Conservation (phyloP, 2,797 vertebrate species). For the Dryobates pubescens region DNA sequence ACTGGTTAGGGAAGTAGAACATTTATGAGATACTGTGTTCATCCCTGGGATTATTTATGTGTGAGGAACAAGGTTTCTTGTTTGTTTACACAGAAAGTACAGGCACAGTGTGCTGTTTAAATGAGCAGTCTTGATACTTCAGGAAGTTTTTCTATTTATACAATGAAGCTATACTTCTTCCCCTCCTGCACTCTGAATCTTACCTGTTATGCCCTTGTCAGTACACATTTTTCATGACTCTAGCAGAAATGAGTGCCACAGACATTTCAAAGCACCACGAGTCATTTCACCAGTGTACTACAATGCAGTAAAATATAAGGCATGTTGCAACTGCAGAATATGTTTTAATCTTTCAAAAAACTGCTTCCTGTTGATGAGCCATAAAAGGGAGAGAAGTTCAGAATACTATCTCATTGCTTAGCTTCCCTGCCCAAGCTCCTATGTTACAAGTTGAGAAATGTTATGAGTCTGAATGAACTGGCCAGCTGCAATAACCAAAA, state of each 20-base stretch:
- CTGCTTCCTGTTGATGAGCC: not conserved
- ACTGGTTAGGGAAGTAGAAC: not conserved
- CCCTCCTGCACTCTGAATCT: not conserved
- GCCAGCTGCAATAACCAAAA: not conserved
- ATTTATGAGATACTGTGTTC: not conserved
- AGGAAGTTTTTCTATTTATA: not conserved
- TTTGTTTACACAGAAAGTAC: not conserved
- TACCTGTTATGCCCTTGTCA: not conserved
- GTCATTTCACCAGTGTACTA: not conserved
- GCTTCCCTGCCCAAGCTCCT: not conserved
- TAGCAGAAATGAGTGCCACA: not conserved
- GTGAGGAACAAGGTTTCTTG: not conserved
- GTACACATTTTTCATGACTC: not conserved
- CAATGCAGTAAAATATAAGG: not conserved
- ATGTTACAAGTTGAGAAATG: not conserved
- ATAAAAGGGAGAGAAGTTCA: not conserved
- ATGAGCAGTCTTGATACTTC: not conserved
- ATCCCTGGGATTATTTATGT: not conserved
- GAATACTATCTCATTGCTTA: not conserved
- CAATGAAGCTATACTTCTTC: constrained; percentile 11
- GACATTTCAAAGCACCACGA: not conserved
- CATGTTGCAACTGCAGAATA: constrained; percentile 1
- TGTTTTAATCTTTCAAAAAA: constrained; percentile 21
- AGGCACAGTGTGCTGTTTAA: not conserved
- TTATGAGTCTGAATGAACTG: not conserved